These are phyloP conservation scores for Tenthredo mesomela DNA, from an alignment of 2,888 invertebrate species.

Conservation along the genomic window DNA sequence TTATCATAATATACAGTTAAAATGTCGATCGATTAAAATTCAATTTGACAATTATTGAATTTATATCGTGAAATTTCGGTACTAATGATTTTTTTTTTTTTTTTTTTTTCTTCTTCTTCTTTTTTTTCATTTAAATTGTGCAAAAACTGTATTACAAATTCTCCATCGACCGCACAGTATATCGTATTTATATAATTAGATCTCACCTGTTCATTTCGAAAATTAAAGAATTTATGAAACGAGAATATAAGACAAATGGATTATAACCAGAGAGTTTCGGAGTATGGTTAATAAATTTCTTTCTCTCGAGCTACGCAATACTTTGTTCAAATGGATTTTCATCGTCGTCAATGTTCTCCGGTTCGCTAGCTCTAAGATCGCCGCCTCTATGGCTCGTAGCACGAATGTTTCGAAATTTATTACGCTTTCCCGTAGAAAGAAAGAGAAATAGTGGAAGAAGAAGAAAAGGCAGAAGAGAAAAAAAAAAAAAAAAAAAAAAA, in stretches of 20 bases:
- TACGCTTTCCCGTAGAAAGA: not conserved
- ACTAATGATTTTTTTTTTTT: too few relatives aligned
- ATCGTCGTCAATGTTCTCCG: constrained; percentile 44
- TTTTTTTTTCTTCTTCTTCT: too few relatives aligned
- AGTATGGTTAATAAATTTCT: constrained; percentile 38
- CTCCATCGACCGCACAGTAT: too few relatives aligned
- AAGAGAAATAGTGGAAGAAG: not conserved
- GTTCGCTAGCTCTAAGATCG: constrained; percentile 34
- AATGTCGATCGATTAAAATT: too few relatives aligned
- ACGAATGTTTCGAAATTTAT: constrained; percentile 45
- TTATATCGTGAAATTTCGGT: too few relatives aligned
- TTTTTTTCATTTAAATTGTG: too few relatives aligned
- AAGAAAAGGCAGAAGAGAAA: not conserved
- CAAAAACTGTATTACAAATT: too few relatives aligned
- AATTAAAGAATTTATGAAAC: too few relatives aligned
- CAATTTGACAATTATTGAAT: too few relatives aligned
- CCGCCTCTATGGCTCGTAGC: not conserved
- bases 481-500: not conserved
- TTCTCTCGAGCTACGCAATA: not conserved
- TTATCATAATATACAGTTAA: not conserved
- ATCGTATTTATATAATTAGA: too few relatives aligned
- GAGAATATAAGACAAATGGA: not conserved
- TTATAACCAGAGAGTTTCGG: not conserved
- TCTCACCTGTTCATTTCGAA: too few relatives aligned
- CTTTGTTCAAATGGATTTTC: constrained; percentile 42